These are phyloP conservation scores for Acanthisitta chloris DNA, from an alignment of 2,113 vertebrate genomes.

Conservation along the genomic window DNA sequence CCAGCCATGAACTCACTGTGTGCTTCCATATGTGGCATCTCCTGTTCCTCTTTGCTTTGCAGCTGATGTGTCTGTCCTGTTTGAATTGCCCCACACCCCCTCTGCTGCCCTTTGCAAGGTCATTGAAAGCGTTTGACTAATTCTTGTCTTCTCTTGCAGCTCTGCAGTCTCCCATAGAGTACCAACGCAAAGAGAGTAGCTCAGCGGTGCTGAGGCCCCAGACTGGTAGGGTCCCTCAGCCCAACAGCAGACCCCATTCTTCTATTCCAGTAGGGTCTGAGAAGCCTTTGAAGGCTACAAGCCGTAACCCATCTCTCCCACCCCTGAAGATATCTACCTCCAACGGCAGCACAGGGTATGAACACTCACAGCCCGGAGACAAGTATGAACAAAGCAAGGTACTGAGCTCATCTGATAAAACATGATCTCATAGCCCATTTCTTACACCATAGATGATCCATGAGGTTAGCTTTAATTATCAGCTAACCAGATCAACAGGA, in stretches of 20 bases:
- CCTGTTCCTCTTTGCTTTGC: not conserved
- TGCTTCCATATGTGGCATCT: not conserved
- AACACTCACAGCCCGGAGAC: conserved; percentile 82
- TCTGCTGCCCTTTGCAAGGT: not conserved
- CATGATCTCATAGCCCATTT: not conserved
- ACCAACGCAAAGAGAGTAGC: conserved; percentile 87
- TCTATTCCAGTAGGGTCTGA: conserved; percentile 81
- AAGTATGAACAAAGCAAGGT: conserved; percentile 87
- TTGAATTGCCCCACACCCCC: not conserved
- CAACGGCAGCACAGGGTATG: conserved; percentile 88
- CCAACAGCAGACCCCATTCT: conserved; percentile 87
- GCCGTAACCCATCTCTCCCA: conserved; percentile 81
- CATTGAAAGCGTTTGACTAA: not conserved
- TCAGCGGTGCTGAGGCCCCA: conserved; percentile 84
- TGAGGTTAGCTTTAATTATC: not conserved
- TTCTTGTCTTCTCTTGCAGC: conserved; percentile 72
- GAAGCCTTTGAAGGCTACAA: conserved; percentile 78
- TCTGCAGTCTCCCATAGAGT: conserved; percentile 94
- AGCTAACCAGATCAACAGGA: not conserved
- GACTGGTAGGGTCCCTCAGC: conserved; percentile 70
- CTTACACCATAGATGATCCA: not conserved
- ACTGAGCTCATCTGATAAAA: conserved; percentile 19
- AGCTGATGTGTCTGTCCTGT: fast-evolving
- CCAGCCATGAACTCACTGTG: fast-evolving
- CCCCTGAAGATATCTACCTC: conserved; percentile 90